A percentile compares a stretch with the other conserved stretches of the same genome.
Conservation (phyloP, 2,797 vertebrate genomes). For the Acanthurus leucopareius region DNA sequence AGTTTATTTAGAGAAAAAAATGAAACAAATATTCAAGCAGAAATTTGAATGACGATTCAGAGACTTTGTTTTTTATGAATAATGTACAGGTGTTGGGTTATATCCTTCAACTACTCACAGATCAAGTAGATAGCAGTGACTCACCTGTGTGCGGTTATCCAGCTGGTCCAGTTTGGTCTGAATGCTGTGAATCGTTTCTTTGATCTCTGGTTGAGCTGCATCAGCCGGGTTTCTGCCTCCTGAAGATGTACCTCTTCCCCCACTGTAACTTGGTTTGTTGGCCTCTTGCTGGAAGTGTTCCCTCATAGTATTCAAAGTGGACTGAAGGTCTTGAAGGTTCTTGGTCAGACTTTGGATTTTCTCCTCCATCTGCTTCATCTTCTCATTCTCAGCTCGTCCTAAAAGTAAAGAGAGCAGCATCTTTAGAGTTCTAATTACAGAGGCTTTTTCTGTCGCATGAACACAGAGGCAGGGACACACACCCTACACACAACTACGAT, state of each 20-base stretch:
- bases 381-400: slow-evolving; percentile 87
- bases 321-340: slow-evolving; percentile 89
- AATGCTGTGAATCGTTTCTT: slow-evolving; percentile 91
- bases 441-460: neutral
- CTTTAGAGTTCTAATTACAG: slow-evolving; percentile 3
- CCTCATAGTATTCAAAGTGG: slow-evolving; percentile 83
- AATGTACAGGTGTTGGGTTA: neutral
- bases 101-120: neutral
- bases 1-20: neutral
- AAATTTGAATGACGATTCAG: neutral
- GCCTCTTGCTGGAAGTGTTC: slow-evolving; percentile 83
- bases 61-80: too few species aligned
- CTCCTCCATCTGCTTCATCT: slow-evolving; percentile 90
- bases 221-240: slow-evolving; percentile 87
- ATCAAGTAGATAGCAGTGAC: neutral
- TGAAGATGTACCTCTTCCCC: slow-evolving; percentile 2
- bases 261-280: slow-evolving; percentile 68
- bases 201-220: slow-evolving; percentile 90
- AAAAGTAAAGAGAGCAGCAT: neutral
- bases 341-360: slow-evolving; percentile 90
- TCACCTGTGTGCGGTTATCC: slow-evolving; percentile 89
- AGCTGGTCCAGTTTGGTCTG: slow-evolving; percentile 93
- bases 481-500: neutral
- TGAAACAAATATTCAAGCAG: neutral
- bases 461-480: neutral